Evolutionary conservation across 1,140 invertebrate genomes (phyloP).

Genomic region (Helicorthomorpha holstii): DNA sequence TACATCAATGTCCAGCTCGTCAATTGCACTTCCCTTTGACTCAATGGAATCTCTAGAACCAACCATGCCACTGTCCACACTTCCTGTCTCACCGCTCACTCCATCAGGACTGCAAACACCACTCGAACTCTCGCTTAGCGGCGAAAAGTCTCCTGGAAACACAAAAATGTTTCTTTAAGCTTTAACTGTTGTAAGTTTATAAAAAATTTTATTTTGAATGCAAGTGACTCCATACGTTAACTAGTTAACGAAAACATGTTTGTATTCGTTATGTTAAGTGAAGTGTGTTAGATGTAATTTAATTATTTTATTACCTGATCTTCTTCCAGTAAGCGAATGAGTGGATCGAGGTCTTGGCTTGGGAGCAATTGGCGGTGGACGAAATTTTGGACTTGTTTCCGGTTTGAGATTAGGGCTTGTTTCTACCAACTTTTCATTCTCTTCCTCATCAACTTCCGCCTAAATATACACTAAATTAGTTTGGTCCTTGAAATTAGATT

Average conservation of each 20-base stretch:
- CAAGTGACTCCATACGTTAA: constrained; percentile 18
- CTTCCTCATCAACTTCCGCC: too few species aligned
- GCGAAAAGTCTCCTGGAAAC: constrained; percentile 19
- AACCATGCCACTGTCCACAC: constrained; percentile 2
- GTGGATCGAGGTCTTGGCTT: too few species aligned
- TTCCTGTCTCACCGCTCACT: constrained; percentile 29
- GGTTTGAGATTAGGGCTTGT: too few species aligned
- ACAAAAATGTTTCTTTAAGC: constrained; percentile 13
- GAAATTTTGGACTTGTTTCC: too few species aligned
- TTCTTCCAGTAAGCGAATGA: too few species aligned
- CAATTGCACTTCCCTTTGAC: background rate
- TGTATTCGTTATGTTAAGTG: too few species aligned
- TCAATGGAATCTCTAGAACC: constrained; percentile 3
- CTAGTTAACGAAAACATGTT: constrained; percentile 20
- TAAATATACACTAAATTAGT: too few species aligned
- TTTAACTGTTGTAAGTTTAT: constrained; percentile 14
- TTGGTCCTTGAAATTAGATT: too few species aligned
- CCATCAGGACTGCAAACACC: background rate
- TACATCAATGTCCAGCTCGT: background rate
- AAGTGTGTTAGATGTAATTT: too few species aligned
- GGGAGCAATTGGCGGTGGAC: too few species aligned
- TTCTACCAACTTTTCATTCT: too few species aligned
- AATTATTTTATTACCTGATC: too few species aligned
- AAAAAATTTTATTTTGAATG: constrained; percentile 7
- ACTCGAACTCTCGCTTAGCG: constrained; percentile 41